Evolutionary conservation across 2,888 invertebrate genomes (phyloP), one percentile per base, ranked within the genome.

Genomic region (Eupithecia tripunctaria): DNA sequence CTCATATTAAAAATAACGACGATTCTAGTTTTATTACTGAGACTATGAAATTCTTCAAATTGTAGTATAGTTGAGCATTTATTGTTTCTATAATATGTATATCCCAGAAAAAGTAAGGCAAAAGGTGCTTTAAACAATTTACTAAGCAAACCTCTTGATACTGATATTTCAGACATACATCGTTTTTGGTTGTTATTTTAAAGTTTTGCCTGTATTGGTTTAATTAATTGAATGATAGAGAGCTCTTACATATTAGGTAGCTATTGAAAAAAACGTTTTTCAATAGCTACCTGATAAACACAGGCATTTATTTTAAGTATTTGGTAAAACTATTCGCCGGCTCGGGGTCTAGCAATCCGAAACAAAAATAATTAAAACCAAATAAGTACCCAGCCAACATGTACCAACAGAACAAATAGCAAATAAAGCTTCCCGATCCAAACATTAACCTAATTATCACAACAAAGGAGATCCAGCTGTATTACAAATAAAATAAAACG

Each of bases 1-100:
- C 67, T 68, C 70, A 70, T 65, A 77, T 75, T 77, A 73, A 77
- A 73, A 70, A 75, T 72, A 66, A 73, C 70, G 71, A 38, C 51
- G 47, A 51, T 51, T 51, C 47, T 12, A 21, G 25, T 12, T 56
- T 51, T 56, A 56, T 56, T 56, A 25, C 15, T 51, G 25, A 6
- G 21, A 56, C 25, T 56, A 56, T 56, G 25, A 56, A 56, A 56
- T 56, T 14, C 56, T 56, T 56, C 21, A 56, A 56, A 25, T 25
- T 56, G 56, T 51, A 4, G 21, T 51, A 21, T 12, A 51, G 47
- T 21, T 21, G 10, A 12, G 25, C 25, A 56, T 25, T 8, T 51
- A 56, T 51, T 1, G 1, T n/a, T 12, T 51, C 4, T 18, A 51
- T n/a, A 51, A 10, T 21, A 51, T 21, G 2, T 21, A 51, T 21